phyloP scores from a whole-genome alignment of 2,888 invertebrate species.

The Steinernema hermaphroditum region DNA sequence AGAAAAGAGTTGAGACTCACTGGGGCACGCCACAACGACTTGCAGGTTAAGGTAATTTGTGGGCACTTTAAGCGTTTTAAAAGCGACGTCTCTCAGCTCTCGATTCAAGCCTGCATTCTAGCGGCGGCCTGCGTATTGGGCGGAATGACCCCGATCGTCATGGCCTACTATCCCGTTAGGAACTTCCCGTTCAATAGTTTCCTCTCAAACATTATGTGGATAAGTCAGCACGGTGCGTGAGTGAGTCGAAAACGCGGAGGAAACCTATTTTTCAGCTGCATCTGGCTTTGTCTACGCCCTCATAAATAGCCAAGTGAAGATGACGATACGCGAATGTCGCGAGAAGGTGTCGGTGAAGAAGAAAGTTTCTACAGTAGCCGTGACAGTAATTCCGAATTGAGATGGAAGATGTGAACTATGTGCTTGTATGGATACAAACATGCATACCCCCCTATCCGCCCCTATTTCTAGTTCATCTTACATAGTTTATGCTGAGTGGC shows the following conservation, averaged over 20 bases:
- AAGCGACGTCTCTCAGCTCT: not conserved
- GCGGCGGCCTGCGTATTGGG: not conserved
- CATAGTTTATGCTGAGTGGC: too few relatives aligned
- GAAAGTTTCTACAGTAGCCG: not conserved
- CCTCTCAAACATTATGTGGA: not conserved
- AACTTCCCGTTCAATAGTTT: constrained; percentile 12
- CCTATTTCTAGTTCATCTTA: too few relatives aligned
- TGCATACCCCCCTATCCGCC: too few relatives aligned
- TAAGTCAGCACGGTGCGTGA: not conserved
- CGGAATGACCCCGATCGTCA: constrained; percentile 1
- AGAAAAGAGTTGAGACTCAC: not conserved
- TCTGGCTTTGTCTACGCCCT: constrained; percentile 3
- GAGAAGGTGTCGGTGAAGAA: not conserved
- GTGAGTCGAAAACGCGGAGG: not conserved
- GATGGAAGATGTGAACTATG: too few relatives aligned
- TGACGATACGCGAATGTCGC: not conserved
- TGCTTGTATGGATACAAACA: too few relatives aligned
- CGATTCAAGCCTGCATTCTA: not conserved
- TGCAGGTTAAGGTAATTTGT: not conserved
- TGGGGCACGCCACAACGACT: not conserved
- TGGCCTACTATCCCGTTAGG: not conserved
- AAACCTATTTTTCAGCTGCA: constrained; percentile 1
- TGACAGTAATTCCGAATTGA: too few relatives aligned
- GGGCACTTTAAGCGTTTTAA: not conserved
- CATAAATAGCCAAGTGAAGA: not conserved